Evolutionary conservation across 2,888 invertebrate genomes (phyloP).

Genomic region (Noctuana brunneofusca): DNA sequence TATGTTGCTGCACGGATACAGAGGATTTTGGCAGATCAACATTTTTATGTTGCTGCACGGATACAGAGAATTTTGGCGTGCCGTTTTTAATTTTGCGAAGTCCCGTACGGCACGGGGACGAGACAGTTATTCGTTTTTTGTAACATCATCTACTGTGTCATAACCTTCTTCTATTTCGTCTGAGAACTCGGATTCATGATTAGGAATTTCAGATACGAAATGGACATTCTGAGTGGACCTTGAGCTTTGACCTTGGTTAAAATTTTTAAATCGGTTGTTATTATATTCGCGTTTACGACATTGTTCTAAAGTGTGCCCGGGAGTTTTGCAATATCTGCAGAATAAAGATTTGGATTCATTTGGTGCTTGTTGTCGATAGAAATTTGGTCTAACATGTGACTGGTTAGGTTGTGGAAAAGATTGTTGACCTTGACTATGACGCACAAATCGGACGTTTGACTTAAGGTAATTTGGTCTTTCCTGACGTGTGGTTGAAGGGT

Average conservation of each 20-base stretch:
- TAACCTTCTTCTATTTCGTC: constrained; percentile 3
- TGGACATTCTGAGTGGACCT: neutral
- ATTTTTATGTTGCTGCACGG: constrained; percentile 1
- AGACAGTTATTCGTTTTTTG: constrained; percentile 23
- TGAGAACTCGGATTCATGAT: neutral
- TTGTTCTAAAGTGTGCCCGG: constrained; percentile 34
- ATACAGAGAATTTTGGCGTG: constrained; percentile 14
- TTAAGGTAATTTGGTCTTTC: neutral
- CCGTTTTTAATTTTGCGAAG: constrained; percentile 3
- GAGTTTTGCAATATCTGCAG: constrained; percentile 32
- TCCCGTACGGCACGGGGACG: constrained; percentile 14
- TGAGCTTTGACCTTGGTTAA: constrained; percentile 6
- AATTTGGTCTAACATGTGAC: neutral
- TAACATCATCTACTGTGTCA: neutral
- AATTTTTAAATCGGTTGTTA: constrained; percentile 26
- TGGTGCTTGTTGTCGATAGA: neutral
- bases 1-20: too few species aligned
- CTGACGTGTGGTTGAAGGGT: neutral
- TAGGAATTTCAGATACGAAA: constrained; percentile 1
- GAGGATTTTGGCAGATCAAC: constrained; percentile 3
- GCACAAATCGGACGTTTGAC: neutral
- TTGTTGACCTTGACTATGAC: neutral
- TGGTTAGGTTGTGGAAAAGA: neutral
- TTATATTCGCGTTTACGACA: constrained; percentile 37
- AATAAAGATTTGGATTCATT: constrained; percentile 33